Percentiles rank a stretch among this genome's conserved stretches.
phyloP scores from a whole-genome alignment of 1,140 invertebrate genomes.

The Diploscapter pachys region DNA sequence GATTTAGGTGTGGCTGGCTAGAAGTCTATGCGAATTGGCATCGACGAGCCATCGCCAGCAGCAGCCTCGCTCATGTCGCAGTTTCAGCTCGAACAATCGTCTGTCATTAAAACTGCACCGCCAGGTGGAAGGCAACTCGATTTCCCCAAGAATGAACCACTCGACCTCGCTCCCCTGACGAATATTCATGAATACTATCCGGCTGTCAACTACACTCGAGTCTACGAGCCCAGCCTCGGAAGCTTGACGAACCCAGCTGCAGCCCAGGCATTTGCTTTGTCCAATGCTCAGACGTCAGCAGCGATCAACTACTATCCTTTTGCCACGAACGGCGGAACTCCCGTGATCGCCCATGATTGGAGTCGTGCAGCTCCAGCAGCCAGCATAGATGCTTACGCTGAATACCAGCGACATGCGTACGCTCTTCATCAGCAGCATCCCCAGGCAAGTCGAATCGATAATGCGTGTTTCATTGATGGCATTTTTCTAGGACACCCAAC shows the following conservation, averaged over 20 bases:
- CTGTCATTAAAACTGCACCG: conserved; percentile 57
- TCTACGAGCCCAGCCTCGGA: conserved; percentile 15
- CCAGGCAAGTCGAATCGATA: conserved; percentile 13
- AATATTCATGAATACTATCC: conserved; percentile 44
- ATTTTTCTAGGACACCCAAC: neutral
- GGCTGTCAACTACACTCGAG: conserved; percentile 17
- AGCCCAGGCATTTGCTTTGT: neutral
- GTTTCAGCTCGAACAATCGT: conserved; percentile 48
- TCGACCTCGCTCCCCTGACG: conserved; percentile 51
- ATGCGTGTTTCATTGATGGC: neutral
- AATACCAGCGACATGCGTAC: neutral
- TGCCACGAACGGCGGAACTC: neutral
- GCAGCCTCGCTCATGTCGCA: conserved; percentile 27
- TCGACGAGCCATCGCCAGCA: too few relatives aligned
- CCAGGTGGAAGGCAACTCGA: conserved; percentile 45
- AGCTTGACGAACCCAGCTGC: neutral
- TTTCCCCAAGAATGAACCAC: conserved; percentile 55
- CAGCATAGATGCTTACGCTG: too few relatives aligned
- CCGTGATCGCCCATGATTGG: too few relatives aligned
- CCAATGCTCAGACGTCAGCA: conserved; percentile 2
- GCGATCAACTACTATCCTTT: conserved; percentile 6
- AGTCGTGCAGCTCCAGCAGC: too few relatives aligned
- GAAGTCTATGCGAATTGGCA: too few relatives aligned
- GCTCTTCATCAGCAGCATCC: conserved; percentile 13
- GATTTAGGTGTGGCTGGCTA: too few relatives aligned